Base-by-base conservation (phyloP, 2,888 invertebrate genomes). In the Sinotaia quadrata region DNA sequence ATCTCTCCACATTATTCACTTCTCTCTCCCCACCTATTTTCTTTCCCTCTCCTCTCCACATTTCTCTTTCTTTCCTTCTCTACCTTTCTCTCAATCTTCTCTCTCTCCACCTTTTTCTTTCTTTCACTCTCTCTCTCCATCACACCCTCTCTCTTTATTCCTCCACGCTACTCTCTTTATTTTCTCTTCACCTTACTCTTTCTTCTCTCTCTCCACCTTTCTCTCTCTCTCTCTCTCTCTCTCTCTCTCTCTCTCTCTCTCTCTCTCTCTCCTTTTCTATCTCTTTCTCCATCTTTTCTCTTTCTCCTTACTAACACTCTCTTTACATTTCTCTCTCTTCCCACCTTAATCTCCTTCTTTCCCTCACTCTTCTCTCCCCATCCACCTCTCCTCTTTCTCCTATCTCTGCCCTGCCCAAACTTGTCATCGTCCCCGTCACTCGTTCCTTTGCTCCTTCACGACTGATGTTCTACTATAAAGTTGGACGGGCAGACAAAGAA, bases 181-280 rank as follows among this genome's bases (percentile, higher is more conserved):
- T 36, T 36, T 8, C 36, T 52, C 29, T 36, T 24, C 24, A 21
- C 54, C 51, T 36, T 52, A 27, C 24, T 24, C 52, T 31, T 33
- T 15, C 24, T 27, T 33, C 36, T 36, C 54, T 63, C 33, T 15
- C 12, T n/a, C 60, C 27, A 18, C 31, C 18, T 60, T 44, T 24
- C 27, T 31, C 21, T 47, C 49, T 31, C 24, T 41, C 27, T 29
- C 8, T 33, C 31, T 12, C 7, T 2, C 8, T 54, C 56, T 41
- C 5, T 66, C 41, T 51, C 29, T 51, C 51, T 62, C 10, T 62
- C 36, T 62, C 47, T 51, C 24, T 62, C 47, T 51, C 36, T 62
- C 27, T 41, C 41, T 24, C 27, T 24, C 27, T 24, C 18, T 15
- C 33, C 33, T 27, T 18, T 56, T 27, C 31, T 27, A 24, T 7